These are phyloP conservation scores for Stenolophus ochropezus DNA, from an alignment of 2,888 invertebrate genomes.

Conservation along the genomic window DNA sequence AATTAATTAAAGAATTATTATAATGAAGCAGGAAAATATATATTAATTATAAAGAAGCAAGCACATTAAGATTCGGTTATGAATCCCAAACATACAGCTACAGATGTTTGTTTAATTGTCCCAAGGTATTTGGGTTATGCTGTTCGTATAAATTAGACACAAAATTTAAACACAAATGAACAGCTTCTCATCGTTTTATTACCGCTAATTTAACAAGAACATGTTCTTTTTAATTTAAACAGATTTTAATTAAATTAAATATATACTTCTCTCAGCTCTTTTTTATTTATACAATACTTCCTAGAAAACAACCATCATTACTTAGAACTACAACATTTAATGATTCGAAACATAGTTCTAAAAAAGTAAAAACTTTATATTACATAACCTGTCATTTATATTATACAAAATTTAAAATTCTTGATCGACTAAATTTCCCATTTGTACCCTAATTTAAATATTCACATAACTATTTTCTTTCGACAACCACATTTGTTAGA, in stretches of 20 bases:
- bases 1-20: slow-evolving; percentile 52
- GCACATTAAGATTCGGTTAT: slow-evolving; percentile 27
- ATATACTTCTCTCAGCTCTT: not conserved
- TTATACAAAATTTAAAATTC: too few species aligned
- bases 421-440: too few species aligned
- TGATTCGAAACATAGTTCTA: not conserved
- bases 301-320: not conserved
- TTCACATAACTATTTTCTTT: too few species aligned
- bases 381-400: too few species aligned
- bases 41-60: slow-evolving; percentile 41
- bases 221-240: slow-evolving; percentile 34
- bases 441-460: too few species aligned
- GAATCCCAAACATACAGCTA: too few species aligned
- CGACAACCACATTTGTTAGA: too few species aligned
- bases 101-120: slow-evolving; percentile 47
- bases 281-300: slow-evolving; percentile 3
- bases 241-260: slow-evolving; percentile 38
- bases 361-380: too few species aligned
- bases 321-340: not conserved
- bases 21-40: slow-evolving; percentile 48
- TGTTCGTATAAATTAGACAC: slow-evolving; percentile 13
- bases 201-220: slow-evolving; percentile 8
- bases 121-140: slow-evolving; percentile 17
- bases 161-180: slow-evolving; percentile 22
- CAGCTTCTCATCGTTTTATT: slow-evolving; percentile 34